Evolutionary conservation across 1,140 invertebrate genomes (phyloP), one percentile per base, ranked within the genome.

Genomic region (Heterodera schachtii): DNA sequence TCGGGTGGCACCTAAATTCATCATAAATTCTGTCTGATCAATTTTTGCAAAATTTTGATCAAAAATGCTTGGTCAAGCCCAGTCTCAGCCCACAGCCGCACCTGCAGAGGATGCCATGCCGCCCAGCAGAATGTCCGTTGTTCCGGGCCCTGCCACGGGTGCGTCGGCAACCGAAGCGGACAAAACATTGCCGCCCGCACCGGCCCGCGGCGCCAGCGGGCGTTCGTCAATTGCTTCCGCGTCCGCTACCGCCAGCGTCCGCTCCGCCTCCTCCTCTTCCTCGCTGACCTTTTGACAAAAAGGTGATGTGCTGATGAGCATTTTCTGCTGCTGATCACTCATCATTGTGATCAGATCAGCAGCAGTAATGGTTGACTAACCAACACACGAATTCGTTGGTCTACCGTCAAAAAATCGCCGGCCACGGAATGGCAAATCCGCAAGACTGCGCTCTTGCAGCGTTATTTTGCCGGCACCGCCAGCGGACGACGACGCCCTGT

Each of bases 331-430:
- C 31, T 31, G 31, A 31, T 31, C 31, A 52, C 49, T 8, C 49
- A 52, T 8, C 11, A 52, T 52, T 8, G 6, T 52, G 49, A 52
- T 52, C 49, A 52, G 2, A 11, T 11, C 49, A 6, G 49, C 11
- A 52, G 0, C 49, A 11, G 11, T 52, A 52, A 8, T 52, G 49
- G 2, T 52, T 52, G 47, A 69, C 57, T 13, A 49, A 86, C 84
- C 19, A 85, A 70, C 13, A 85, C 84, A 13, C 81, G 82, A 46
- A 85, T 81, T 9, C 84, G 69, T 67, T 86, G 76, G 67, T 85
- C 84, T 21, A 85, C 84, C 0, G 81, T 86, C 21, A 86, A 57
- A 41, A 84, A 77, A 46, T 84, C 84, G 3, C 78, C 73, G 49
- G 43, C 52, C n/a, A 43, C 41, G 3, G 60, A 49, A 49, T 41